phyloP scores from a whole-genome alignment of 30 jellyfish, hydroid and myxozoan species.

The Aurelia coerulea region DNA sequence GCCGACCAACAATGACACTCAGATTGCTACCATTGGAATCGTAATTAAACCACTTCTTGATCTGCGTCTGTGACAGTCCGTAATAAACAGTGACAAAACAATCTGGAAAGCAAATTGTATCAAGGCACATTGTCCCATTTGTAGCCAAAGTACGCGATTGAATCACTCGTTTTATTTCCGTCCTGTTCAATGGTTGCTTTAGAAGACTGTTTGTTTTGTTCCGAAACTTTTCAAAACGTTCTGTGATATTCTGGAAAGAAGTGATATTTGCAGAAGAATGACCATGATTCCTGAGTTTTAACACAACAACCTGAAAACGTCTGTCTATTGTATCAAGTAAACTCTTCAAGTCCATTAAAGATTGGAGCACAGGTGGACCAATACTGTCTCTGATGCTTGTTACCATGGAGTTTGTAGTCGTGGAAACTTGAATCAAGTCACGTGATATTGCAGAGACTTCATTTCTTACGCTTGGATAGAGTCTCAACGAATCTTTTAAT shows the following conservation, averaged over 20 bases:
- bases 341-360: not conserved
- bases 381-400: not conserved
- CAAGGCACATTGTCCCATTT: conserved; percentile 48
- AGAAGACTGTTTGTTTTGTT: not conserved
- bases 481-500: not conserved
- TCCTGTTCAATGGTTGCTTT: conserved; percentile 9
- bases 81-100: not conserved
- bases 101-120: conserved; percentile 19
- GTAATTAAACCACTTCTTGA: not conserved
- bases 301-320: not conserved
- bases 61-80: not conserved
- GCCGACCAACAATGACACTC: conserved; percentile 6
- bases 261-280: not conserved
- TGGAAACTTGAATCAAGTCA: not conserved
- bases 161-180: not conserved
- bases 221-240: not conserved
- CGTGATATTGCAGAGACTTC: not conserved
- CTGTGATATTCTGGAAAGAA: not conserved
- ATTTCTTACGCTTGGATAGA: not conserved
- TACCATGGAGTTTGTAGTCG: not conserved
- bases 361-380: not conserved
- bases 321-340: conserved; percentile 3
- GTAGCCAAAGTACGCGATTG: not conserved
- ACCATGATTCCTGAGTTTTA: not conserved
- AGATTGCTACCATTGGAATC: not conserved